Percentiles rank a stretch among this genome's conserved stretches.
phyloP scores from a whole-genome alignment of 2,113 vertebrate genomes.

The Takifugu bimaculatus region DNA sequence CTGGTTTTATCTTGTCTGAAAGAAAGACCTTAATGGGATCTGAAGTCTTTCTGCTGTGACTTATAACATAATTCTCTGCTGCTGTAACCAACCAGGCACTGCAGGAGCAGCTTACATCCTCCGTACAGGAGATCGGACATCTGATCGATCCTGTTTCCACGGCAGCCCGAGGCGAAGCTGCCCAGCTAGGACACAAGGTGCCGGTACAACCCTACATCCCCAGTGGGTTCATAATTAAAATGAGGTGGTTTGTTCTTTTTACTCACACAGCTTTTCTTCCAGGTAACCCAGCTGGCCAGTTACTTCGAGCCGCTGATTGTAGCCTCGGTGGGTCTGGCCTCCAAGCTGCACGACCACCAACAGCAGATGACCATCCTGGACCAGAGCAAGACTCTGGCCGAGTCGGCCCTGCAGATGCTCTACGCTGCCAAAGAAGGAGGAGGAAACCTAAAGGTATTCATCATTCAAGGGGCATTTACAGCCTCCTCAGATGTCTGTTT shows the following conservation, averaged over 20 bases:
- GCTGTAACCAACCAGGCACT: constrained; percentile 79
- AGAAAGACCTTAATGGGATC: constrained; percentile 40
- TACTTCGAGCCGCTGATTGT: constrained; percentile 94
- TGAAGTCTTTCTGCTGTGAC: constrained; percentile 38
- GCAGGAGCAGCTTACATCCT: constrained; percentile 95
- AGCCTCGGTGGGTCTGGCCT: constrained; percentile 90
- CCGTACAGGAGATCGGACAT: constrained; percentile 96
- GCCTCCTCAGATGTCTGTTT: no score
- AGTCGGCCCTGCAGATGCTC: constrained; percentile 95
- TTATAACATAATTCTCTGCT: constrained; percentile 30
- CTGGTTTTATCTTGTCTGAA: constrained; percentile 37
- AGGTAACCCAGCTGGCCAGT: constrained; percentile 94
- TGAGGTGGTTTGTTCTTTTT: constrained; percentile 15
- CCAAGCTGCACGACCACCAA: constrained; percentile 91
- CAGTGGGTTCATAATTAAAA: constrained; percentile 31
- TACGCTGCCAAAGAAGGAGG: constrained; percentile 98
- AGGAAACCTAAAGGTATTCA: constrained; percentile 92
- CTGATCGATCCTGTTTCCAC: constrained; percentile 94
- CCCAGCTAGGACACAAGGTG: constrained; percentile 98
- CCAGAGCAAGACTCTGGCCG: constrained; percentile 95
- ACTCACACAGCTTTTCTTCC: constrained; percentile 2
- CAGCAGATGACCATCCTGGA: constrained; percentile 97
- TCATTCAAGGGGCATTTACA: no score
- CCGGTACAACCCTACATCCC: constrained; percentile 24
- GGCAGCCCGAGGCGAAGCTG: constrained; percentile 90